Conservation (phyloP, 1,140 invertebrate genomes). For the Formica exsecta region DNA sequence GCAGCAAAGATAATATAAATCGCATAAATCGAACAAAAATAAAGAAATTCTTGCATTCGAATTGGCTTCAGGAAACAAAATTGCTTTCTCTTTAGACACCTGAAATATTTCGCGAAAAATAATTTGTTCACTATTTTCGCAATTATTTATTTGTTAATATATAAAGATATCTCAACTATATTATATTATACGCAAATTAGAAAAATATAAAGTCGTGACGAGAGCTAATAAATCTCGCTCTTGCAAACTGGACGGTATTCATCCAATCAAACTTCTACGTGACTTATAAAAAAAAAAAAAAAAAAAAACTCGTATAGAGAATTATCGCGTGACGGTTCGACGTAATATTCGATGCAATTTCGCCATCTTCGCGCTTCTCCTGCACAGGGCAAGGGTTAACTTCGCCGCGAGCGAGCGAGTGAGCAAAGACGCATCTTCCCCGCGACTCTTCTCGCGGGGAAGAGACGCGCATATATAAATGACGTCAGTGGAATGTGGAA, state of each 20-base stretch:
- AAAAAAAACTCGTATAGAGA: too few relatives aligned
- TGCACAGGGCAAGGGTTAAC: constrained; percentile 27
- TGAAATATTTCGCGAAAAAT: neutral
- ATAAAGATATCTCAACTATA: neutral
- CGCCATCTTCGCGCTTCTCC: constrained; percentile 13
- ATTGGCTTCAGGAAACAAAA: neutral
- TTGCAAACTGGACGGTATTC: constrained; percentile 13
- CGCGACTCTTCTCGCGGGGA: constrained; percentile 47
- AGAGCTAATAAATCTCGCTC: constrained; percentile 31
- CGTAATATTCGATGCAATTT: constrained; percentile 31
- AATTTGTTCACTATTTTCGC: neutral
- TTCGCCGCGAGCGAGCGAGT: constrained; percentile 55
- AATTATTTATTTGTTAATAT: neutral
- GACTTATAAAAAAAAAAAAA: constrained; percentile 35
- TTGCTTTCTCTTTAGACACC: neutral
- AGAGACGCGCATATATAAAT: constrained; percentile 55
- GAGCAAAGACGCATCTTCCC: constrained; percentile 68
- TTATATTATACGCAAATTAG: neutral
- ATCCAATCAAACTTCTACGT: constrained; percentile 52
- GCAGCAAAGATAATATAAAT: constrained; percentile 25
- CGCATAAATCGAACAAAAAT: constrained; percentile 9
- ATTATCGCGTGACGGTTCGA: constrained; percentile 18
- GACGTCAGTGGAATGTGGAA: constrained; percentile 75
- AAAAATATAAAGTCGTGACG: neutral
- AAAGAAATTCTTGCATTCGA: neutral